Evolutionary conservation across 2,113 vertebrate genomes (phyloP).

Genomic region (Hippopotamus amphibius): DNA sequence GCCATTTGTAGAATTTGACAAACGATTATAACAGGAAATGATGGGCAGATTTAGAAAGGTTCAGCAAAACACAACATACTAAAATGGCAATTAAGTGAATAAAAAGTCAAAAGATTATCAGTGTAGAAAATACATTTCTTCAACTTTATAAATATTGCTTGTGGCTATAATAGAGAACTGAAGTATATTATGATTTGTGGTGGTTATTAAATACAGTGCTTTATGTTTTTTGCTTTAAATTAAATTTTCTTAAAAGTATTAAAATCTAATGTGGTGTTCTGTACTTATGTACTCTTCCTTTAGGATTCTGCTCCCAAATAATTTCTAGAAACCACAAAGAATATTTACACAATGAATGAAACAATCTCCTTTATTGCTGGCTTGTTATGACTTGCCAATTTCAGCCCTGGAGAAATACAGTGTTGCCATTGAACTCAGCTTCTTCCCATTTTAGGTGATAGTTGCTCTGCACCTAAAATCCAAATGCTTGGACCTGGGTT

Average conservation of each 20-base stretch:
- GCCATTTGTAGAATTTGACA: not conserved
- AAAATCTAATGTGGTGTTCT: not conserved
- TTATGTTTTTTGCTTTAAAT: not conserved
- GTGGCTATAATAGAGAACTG: not conserved
- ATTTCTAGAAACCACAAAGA: constrained; percentile 42
- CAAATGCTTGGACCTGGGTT: not conserved
- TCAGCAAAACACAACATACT: not conserved
- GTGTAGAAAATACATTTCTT: constrained; percentile 4
- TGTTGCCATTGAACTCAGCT: not conserved
- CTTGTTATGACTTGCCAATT: not conserved
- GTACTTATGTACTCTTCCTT: not conserved
- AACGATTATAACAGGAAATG: constrained; percentile 8
- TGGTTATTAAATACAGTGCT: not conserved
- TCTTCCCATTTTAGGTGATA: not conserved
- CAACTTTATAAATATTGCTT: constrained; percentile 47
- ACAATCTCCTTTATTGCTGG: not conserved
- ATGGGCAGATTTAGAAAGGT: not conserved
- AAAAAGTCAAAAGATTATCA: not conserved
- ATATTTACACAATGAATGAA: not conserved
- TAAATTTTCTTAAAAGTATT: not conserved
- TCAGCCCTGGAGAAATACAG: not conserved
- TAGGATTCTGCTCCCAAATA: constrained; percentile 22
- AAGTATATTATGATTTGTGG: not conserved
- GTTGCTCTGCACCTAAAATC: not conserved
- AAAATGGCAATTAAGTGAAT: not conserved